These are phyloP conservation scores for Heliconius hortense DNA, from an alignment of 2,888 invertebrate species.

Conservation along the genomic window DNA sequence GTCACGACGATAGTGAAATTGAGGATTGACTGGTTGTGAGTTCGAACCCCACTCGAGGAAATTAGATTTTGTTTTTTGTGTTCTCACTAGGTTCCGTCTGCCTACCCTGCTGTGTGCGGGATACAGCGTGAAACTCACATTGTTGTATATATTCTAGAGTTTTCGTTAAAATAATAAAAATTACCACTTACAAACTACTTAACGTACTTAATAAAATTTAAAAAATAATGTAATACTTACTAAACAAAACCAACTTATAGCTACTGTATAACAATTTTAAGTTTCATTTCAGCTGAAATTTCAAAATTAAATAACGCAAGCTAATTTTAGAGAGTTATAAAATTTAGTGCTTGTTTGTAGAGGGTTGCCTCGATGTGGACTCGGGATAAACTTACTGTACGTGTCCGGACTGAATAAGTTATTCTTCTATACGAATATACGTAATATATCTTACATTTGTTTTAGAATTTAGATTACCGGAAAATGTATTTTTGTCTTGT, in stretches of 20 bases:
- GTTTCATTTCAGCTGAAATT: neutral
- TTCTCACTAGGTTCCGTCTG: too few relatives aligned
- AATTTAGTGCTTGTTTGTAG: conserved; percentile 10
- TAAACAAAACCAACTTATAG: neutral
- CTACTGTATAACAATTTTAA: conserved; percentile 1
- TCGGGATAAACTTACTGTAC: conserved; percentile 9
- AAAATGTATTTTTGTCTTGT: neutral
- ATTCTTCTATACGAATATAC: neutral
- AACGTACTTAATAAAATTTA: neutral
- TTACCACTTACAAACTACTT: neutral
- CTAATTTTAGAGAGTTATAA: conserved; percentile 21
- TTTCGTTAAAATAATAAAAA: neutral
- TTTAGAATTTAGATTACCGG: neutral
- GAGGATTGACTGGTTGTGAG: too few relatives aligned
- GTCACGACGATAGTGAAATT: too few relatives aligned
- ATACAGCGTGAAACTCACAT: too few relatives aligned
- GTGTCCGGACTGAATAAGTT: conserved; percentile 18
- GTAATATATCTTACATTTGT: neutral
- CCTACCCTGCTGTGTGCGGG: too few relatives aligned
- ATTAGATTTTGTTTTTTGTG: too few relatives aligned
- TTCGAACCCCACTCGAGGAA: too few relatives aligned
- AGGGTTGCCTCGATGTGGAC: conserved; percentile 15
- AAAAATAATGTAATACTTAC: neutral
- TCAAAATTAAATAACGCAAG: conserved; percentile 17
- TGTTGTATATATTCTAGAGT: too few relatives aligned